Evolutionary conservation across 2,888 invertebrate genomes (phyloP).

Genomic region (Harmothoe impar): DNA sequence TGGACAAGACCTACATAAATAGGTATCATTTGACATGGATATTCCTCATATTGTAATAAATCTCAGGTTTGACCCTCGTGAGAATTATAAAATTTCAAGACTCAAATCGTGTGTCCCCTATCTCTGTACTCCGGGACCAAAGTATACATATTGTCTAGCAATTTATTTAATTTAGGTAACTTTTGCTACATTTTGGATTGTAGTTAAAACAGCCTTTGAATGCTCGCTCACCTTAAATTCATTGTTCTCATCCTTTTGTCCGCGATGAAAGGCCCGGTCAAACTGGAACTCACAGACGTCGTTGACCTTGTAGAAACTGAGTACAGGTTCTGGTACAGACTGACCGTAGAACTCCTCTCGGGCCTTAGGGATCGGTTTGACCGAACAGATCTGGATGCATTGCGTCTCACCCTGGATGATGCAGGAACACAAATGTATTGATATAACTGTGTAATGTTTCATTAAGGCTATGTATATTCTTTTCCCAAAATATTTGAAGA

Average conservation of each 20-base stretch:
- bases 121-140: too few species aligned
- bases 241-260: constrained; percentile 92
- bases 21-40: too few species aligned
- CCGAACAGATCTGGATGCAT: constrained; percentile 89
- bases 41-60: background rate
- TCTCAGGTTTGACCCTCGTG: background rate
- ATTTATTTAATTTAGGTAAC: too few species aligned
- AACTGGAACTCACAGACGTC: constrained; percentile 80
- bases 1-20: background rate
- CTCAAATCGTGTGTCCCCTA: too few species aligned
- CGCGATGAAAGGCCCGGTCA: constrained; percentile 85
- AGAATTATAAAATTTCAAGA: too few species aligned
- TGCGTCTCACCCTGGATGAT: constrained; percentile 35
- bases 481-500: too few species aligned
- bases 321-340: constrained; percentile 92
- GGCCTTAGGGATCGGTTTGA: constrained; percentile 92
- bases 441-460: too few species aligned
- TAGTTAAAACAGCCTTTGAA: too few species aligned
- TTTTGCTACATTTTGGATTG: too few species aligned
- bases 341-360: constrained; percentile 84
- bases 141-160: too few species aligned
- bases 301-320: constrained; percentile 80
- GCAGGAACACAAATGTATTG: background rate
- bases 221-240: constrained; percentile 86
- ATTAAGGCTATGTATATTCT: too few species aligned